Base-by-base conservation (phyloP, 92 coral and sea anemone genomes). In the Epizoanthus fatuus region DNA sequence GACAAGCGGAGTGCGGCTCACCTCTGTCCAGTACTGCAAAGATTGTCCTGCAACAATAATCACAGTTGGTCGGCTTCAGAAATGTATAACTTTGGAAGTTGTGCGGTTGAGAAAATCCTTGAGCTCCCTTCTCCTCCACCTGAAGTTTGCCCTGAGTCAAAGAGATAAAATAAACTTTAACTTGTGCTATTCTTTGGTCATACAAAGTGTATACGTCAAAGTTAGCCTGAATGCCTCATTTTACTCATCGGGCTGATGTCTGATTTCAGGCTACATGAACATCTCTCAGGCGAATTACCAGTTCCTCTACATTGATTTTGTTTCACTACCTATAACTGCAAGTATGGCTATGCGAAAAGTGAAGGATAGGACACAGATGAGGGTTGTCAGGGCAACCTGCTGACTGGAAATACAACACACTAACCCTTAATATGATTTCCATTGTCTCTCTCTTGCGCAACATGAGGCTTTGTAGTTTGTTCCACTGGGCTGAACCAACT, bases 61-160 rank as follows among this genome's bases (percentile, higher is more conserved):
- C 99, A 38, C 99, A 97, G 83, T 97, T 95, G 49, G 99, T 87
- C n/a, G 99, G 99, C 38, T 98, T 94, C 69, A 97, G 80, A 79
- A 97, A 97, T 75, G 91, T 81, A 60, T 97, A 94, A 79, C 92
- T 81, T 47, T 80, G 95, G 93, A 97, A 97, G 82, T 92, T 87
- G 88, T 97, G 99, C 9, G 99, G 99, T 63, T 97, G 99, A 2
- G 99, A 93, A 73, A 97, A 97, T 25, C 99, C 99, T 57, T 95
- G 95, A 11, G 98, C 98, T 69, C 99, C 96, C 29, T 94, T 93
- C 72, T 97, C 99, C 40, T 91, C 95, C 53, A 95, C 93, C 74
- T 97, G 99, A 15, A 97, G 93, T 87, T 97, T 97, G 16, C 99
- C 99, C 99, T 97, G 85, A 14, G 22, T 9, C 59, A 51, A 13